Evolutionary conservation across 2,888 invertebrate genomes (phyloP).

Genomic region (Copidosoma aretas): DNA sequence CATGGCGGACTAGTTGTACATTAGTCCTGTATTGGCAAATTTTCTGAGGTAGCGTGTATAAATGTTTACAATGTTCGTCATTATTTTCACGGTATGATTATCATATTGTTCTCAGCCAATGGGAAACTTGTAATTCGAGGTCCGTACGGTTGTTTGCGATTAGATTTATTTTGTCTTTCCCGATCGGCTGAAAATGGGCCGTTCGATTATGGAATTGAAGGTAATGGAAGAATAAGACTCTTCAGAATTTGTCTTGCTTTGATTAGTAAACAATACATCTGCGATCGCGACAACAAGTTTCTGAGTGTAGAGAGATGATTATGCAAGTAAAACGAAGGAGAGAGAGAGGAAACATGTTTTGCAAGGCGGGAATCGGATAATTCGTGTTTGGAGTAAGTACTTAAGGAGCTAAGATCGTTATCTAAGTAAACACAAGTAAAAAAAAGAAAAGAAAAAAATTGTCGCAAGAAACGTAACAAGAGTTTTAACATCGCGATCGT

Average conservation of each 20-base stretch:
- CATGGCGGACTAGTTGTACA: slow-evolving; percentile 10
- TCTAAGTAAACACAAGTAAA: slow-evolving; percentile 1
- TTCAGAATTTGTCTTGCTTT: slow-evolving; percentile 34
- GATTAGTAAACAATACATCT: slow-evolving; percentile 31
- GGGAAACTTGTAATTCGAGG: slow-evolving; percentile 35
- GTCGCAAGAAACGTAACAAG: slow-evolving; percentile 29
- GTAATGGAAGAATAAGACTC: slow-evolving; percentile 19
- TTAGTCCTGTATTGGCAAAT: slow-evolving; percentile 31
- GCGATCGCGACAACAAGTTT: slow-evolving; percentile 38
- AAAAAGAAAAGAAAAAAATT: not conserved
- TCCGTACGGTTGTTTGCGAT: slow-evolving; percentile 23
- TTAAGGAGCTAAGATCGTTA: slow-evolving; percentile 32
- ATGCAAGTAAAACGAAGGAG: slow-evolving; percentile 16
- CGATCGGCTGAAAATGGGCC: slow-evolving; percentile 11
- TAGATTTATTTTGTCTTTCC: not conserved
- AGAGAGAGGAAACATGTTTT: slow-evolving; percentile 30
- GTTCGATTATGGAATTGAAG: slow-evolving; percentile 6
- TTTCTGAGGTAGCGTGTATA: slow-evolving; percentile 35
- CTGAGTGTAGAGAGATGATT: not conserved
- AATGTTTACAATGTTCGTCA: slow-evolving; percentile 32
- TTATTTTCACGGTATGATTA: slow-evolving; percentile 21
- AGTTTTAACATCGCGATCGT: slow-evolving; percentile 27
- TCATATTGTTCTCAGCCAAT: slow-evolving; percentile 7
- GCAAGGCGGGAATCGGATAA: slow-evolving; percentile 29
- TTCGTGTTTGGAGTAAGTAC: slow-evolving; percentile 34